phyloP scores from a whole-genome alignment of 2,888 invertebrate species.

The Onthophagus sagittarius region DNA sequence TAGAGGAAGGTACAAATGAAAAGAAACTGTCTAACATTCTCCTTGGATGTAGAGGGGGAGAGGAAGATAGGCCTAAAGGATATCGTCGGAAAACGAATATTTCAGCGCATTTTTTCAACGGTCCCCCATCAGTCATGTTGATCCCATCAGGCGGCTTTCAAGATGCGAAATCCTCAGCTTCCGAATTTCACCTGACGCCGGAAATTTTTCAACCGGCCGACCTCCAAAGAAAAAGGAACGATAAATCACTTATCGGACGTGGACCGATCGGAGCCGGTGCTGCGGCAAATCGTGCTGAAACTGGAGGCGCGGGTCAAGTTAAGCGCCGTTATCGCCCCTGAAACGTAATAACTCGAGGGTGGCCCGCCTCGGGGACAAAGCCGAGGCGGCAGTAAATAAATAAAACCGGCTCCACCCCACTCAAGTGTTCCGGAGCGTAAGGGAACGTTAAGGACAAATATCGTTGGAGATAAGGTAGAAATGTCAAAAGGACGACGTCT shows the following conservation, averaged over 20 bases:
- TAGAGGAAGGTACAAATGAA: neutral
- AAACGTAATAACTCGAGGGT: conserved; percentile 22
- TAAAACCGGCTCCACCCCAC: conserved; percentile 22
- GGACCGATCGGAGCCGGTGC: conserved; percentile 7
- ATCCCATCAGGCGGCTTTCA: neutral
- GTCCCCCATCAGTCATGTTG: neutral
- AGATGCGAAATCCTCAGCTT: neutral
- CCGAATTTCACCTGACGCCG: conserved; percentile 11
- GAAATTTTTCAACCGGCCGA: conserved; percentile 4
- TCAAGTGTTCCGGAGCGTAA: conserved; percentile 14
- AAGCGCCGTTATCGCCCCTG: conserved; percentile 23
- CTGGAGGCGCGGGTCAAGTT: conserved; percentile 14
- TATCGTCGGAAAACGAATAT: neutral
- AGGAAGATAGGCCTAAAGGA: neutral
- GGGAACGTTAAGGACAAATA: conserved; percentile 32
- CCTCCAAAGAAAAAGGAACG: conserved; percentile 14
- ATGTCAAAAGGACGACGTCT: conserved; percentile 15
- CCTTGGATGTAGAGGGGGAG: neutral
- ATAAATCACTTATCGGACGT: conserved; percentile 23
- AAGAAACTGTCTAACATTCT: neutral
- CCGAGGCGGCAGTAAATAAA: conserved; percentile 28
- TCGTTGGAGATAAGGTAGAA: conserved; percentile 27
- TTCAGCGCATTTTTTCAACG: neutral
- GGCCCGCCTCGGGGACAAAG: conserved; percentile 18
- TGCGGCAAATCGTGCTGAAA: conserved; percentile 1